A percentile compares a stretch with the other conserved stretches of the same genome.
phyloP scores from a whole-genome alignment of 2,113 vertebrate genomes.

The Pachycephala philippinensis region DNA sequence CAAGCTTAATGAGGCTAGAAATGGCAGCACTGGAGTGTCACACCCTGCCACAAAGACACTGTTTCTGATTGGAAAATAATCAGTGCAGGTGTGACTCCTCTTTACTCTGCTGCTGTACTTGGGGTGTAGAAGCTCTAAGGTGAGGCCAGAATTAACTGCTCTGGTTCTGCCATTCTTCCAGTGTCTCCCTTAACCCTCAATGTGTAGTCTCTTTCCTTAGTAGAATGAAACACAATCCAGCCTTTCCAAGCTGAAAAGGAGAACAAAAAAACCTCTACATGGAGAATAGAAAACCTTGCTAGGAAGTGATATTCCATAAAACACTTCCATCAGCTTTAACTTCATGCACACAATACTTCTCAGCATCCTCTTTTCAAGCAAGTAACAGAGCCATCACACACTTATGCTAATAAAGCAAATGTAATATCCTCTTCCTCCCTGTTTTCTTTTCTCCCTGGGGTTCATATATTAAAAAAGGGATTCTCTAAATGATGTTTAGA shows the following conservation, averaged over 20 bases:
- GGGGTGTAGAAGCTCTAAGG: background rate
- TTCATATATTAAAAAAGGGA: background rate
- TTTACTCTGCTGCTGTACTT: background rate
- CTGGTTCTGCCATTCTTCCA: background rate
- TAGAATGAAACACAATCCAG: background rate
- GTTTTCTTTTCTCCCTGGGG: background rate
- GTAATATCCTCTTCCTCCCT: background rate
- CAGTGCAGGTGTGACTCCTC: background rate
- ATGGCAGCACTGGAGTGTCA: background rate
- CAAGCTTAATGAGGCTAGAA: background rate
- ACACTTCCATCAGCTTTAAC: background rate
- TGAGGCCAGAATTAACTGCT: background rate
- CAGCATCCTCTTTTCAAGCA: background rate
- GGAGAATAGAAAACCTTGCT: background rate
- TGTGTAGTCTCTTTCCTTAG: background rate
- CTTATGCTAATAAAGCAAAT: background rate
- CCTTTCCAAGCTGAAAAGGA: background rate
- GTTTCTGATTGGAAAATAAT: background rate
- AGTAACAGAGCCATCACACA: background rate
- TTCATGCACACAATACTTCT: background rate
- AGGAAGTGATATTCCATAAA: background rate
- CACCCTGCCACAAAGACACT: background rate
- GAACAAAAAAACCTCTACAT: background rate
- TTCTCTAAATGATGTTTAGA: background rate
- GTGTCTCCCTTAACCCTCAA: background rate